These are phyloP conservation scores for Rhogogaster chlorosoma DNA, from an alignment of 2,888 invertebrate genomes.

Conservation along the genomic window DNA sequence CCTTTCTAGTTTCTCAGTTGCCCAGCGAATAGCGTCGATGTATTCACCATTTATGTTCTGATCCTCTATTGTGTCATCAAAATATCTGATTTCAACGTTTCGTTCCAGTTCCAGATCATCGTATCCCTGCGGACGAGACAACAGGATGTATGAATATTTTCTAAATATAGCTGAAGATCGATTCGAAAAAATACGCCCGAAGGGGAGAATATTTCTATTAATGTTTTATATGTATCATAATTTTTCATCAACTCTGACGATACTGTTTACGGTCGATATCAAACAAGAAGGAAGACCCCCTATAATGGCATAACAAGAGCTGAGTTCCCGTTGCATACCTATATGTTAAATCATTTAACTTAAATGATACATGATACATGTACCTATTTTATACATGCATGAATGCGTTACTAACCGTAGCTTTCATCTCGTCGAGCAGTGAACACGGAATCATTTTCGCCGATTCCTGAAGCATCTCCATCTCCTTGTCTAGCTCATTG, in stretches of 20 bases:
- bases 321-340: neutral
- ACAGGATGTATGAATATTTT: neutral
- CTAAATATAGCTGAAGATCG: neutral
- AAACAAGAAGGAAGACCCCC: neutral
- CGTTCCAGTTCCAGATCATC: neutral
- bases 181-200: neutral
- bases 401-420: slow-evolving; percentile 16
- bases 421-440: slow-evolving; percentile 34
- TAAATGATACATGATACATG: too few relatives aligned
- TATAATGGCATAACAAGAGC: neutral
- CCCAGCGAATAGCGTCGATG: neutral
- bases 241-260: neutral
- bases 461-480: neutral
- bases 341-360: too few relatives aligned
- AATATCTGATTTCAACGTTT: neutral
- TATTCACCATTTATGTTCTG: slow-evolving; percentile 2
- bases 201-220: too few relatives aligned
- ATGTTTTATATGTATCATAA: too few relatives aligned
- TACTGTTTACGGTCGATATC: neutral
- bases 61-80: neutral
- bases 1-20: slow-evolving; percentile 18
- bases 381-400: too few relatives aligned
- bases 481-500: neutral
- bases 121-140: neutral
- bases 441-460: slow-evolving; percentile 1